Base-by-base conservation (phyloP, 1,140 invertebrate genomes). In the Chymomyza costata region DNA sequence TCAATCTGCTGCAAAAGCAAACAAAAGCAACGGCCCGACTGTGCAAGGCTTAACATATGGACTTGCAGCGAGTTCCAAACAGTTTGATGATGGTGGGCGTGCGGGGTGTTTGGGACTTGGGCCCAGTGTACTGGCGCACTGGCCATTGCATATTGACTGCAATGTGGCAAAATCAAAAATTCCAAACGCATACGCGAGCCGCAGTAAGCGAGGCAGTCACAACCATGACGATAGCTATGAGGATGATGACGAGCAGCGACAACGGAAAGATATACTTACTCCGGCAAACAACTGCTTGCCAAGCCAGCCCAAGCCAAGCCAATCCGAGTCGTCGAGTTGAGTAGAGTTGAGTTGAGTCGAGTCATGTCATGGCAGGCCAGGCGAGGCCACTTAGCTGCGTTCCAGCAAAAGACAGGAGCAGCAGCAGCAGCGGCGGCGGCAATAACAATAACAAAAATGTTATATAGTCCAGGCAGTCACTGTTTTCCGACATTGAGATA, bases 141-240 rank as follows among this genome's bases (percentile, higher is more conserved):
- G 38, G 19, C 48, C 37, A 44, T 48, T 66, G 67, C 67, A 73
- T 71, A 66, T 71, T 71, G 68, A 71, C 68, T 63, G 70, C 70
- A 78, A 71, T 76, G 71, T 76, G 71, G 71, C 66, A 78, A 76
- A 76, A 76, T 76, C 71, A 76, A 76, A 76, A 78, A 76, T 76
- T 76, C 71, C 71, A 63, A 76, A 70, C 71, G 71, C 71, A 76
- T 76, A 76, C 71, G 58, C 21, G 21, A 3, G 21, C 21, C 21
- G 21, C 21, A 25, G n/a, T n/a, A n/a, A n/a, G n/a, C n/a, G n/a
- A n/a, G 8, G 60, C 71, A 78, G 71, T 8, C 21, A 76, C 71
- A 76, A 76, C 62, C 71, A 76, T 78, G 71, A 76, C 74, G 71
- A 56, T 38, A 55, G 55, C 19, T 11, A 45, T n/a, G 43, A 35